A percentile compares a stretch with the other conserved stretches of the same genome.
Conservation (phyloP, 2,888 invertebrate genomes). For the Nemurella pictetii region DNA sequence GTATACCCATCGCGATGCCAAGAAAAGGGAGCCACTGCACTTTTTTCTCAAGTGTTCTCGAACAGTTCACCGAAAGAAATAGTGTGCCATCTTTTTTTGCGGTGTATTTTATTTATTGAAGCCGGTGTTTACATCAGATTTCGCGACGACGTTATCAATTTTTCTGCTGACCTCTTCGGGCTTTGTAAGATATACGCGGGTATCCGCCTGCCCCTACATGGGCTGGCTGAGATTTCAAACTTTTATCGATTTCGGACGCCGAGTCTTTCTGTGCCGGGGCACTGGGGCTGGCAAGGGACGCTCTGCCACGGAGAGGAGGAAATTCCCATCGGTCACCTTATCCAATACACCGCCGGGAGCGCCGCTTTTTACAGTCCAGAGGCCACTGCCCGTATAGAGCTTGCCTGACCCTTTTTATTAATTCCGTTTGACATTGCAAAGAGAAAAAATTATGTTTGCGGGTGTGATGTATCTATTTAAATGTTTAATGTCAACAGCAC, state of each 20-base stretch:
- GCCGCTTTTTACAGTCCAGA: no score
- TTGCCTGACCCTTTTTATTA: no score
- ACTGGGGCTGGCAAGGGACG: background rate
- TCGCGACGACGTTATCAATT: background rate
- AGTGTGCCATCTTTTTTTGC: background rate
- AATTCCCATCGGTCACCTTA: background rate
- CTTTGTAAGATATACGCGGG: background rate
- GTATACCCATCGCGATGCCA: background rate
- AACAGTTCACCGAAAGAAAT: background rate
- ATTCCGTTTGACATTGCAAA: no score
- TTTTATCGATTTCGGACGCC: background rate
- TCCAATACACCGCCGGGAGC: background rate
- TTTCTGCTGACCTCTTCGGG: background rate
- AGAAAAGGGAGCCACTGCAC: background rate
- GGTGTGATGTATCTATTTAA: no score
- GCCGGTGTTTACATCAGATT: background rate
- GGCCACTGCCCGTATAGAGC: no score
- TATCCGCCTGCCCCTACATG: background rate
- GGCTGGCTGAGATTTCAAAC: background rate
- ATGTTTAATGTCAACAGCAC: no score
- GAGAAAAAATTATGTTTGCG: no score
- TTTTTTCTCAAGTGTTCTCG: background rate
- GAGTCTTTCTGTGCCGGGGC: background rate
- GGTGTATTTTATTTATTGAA: background rate
- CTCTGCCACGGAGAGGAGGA: background rate